Evolutionary conservation across 2,113 vertebrate genomes (phyloP).

Genomic region (rat (Rattus norvegicus)): GRCr8 NC_086024.1:28770001-28770500

Average conservation of each 20-base stretch:
- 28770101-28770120: constrained; percentile 70
- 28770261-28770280: constrained; percentile 57
- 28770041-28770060: constrained; percentile 65
- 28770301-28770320: constrained; percentile 72
- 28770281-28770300: constrained; percentile 71
- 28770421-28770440: constrained; percentile 68
- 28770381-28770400: constrained; percentile 61
- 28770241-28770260: constrained; percentile 83
- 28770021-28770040: constrained; percentile 9
- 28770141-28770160: constrained; percentile 72
- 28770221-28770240: constrained; percentile 70
- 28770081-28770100: constrained; percentile 76
- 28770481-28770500: neutral
- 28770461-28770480: neutral
- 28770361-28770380: constrained; percentile 56
- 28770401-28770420: constrained; percentile 69
- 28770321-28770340: constrained; percentile 63
- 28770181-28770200: constrained; percentile 71
- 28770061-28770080: constrained; percentile 66
- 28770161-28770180: constrained; percentile 76
- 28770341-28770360: constrained; percentile 72
- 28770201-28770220: constrained; percentile 78
- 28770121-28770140: constrained; percentile 78
- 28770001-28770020: constrained; percentile 13
- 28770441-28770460: neutral